Percentiles rank a stretch among this genome's conserved stretches.
These are phyloP conservation scores for Lophura nycthemera DNA, from an alignment of 2,113 vertebrate species.

Conservation along the genomic window DNA sequence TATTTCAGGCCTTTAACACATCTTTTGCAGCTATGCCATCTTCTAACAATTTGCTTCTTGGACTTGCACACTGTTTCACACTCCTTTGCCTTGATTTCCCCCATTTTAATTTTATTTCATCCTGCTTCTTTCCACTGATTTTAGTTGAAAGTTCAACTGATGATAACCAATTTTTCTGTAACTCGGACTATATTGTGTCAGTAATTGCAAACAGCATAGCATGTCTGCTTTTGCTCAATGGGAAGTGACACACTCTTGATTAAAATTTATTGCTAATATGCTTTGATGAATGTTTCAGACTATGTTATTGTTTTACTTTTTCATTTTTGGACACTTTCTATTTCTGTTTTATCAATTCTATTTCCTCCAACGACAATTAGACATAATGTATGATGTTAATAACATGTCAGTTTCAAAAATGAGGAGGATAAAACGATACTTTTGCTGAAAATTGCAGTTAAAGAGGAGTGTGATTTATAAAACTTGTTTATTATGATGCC, in stretches of 20 bases:
- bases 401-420: conserved; percentile 28
- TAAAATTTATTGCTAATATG: conserved; percentile 65
- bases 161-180: conserved; percentile 32
- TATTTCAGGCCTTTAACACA: not conserved
- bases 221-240: conserved; percentile 37
- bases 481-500: conserved; percentile 28
- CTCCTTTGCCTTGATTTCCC: not conserved
- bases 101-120: not conserved
- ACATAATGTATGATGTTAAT: conserved; percentile 46
- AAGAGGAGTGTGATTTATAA: conserved; percentile 27
- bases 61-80: not conserved
- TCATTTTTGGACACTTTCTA: conserved; percentile 39
- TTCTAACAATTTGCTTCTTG: not conserved
- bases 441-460: not conserved
- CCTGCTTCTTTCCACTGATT: not conserved
- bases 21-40: not conserved
- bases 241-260: conserved; percentile 56
- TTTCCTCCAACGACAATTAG: conserved; percentile 14
- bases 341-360: conserved; percentile 50
- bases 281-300: conserved; percentile 56
- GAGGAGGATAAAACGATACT: conserved; percentile 22
- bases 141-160: not conserved
- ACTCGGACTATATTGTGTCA: not conserved
- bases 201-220: not conserved
- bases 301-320: conserved; percentile 48